phyloP scores from a whole-genome alignment of 2,113 vertebrate species.

The Chauna torquata region DNA sequence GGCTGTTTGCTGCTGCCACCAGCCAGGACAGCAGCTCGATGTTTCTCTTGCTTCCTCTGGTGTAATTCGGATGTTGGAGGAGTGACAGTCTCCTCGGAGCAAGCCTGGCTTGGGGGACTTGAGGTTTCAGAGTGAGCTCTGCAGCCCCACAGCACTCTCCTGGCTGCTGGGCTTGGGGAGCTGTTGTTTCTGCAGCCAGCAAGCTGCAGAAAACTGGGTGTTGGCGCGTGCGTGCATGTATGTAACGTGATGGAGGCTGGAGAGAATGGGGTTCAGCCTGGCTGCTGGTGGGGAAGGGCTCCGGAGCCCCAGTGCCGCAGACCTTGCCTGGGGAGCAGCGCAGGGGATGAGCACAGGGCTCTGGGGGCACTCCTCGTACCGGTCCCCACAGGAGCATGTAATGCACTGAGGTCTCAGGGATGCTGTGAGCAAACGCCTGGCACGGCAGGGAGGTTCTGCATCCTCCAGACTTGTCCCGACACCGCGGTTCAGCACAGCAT shows the following conservation, averaged over 20 bases:
- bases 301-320: fast-evolving
- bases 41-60: fast-evolving
- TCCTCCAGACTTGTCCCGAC: constrained; percentile 13
- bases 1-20: not conserved
- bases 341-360: not conserved
- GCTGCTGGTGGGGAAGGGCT: fast-evolving
- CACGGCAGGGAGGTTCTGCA: not conserved
- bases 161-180: not conserved
- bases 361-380: too few relatives aligned
- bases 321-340: fast-evolving
- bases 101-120: not conserved
- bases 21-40: not conserved
- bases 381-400: not conserved
- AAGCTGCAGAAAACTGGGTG: not conserved
- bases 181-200: not conserved
- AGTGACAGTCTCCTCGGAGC: not conserved
- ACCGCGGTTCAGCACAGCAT: not conserved
- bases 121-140: not conserved
- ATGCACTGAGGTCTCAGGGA: fast-evolving
- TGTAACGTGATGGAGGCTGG: fast-evolving
- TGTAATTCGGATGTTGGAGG: not conserved
- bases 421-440: not conserved
- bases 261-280: not conserved
- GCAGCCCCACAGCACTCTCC: not conserved
- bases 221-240: fast-evolving